Evolutionary conservation across 2,113 vertebrate genomes (phyloP).

Genomic region (Podocnemis expansa): DNA sequence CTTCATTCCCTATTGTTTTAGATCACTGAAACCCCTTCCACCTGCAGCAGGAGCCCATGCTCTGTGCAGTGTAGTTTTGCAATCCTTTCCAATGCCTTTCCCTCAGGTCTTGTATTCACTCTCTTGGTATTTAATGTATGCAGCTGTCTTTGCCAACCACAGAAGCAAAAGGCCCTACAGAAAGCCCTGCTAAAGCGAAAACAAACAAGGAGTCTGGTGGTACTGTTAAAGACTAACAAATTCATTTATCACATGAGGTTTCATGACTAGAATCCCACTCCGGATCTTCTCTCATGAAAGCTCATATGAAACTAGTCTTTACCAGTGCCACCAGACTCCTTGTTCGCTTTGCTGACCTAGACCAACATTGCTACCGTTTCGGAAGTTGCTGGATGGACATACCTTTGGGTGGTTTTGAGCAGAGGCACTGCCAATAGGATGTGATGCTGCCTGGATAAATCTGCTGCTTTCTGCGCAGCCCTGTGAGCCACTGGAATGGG

Average conservation of each 20-base stretch:
- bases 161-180: neutral
- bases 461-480: neutral
- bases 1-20: neutral
- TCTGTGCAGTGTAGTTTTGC: neutral
- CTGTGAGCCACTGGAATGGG: neutral
- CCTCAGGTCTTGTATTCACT: neutral
- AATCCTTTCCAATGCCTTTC: neutral
- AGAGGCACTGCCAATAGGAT: conserved; percentile 44
- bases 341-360: no score
- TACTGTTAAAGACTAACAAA: no score
- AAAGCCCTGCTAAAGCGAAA: no score
- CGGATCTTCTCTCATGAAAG: no score
- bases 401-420: conserved; percentile 80
- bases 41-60: neutral
- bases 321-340: no score
- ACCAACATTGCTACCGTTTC: no score
- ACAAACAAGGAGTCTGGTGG: no score
- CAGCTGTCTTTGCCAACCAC: no score
- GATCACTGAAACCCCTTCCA: neutral
- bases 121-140: neutral
- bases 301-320: no score
- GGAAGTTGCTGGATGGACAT: neutral
- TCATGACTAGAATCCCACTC: no score
- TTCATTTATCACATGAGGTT: no score
- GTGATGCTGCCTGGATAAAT: neutral